phyloP scores from a whole-genome alignment of 2,888 invertebrate species.

The Platycnemis pennipes region DNA sequence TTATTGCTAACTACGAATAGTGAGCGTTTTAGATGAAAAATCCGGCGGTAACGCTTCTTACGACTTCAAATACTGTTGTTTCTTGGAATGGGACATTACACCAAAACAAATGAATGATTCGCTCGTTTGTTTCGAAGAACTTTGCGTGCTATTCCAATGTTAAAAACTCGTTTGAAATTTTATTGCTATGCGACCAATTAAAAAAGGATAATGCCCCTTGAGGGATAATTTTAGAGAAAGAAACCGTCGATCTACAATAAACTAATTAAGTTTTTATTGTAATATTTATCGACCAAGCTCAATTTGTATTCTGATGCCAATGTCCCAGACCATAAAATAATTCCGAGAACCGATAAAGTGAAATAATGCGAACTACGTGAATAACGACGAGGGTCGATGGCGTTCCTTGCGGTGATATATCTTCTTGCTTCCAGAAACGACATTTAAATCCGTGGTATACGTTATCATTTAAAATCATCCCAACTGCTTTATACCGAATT shows the following conservation, averaged over 20 bases:
- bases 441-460: neutral
- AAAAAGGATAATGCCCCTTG: neutral
- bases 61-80: neutral
- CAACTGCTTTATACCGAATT: neutral
- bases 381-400: neutral
- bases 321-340: neutral
- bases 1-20: too few relatives aligned
- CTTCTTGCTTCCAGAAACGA: neutral
- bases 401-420: neutral
- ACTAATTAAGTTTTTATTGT: constrained; percentile 6
- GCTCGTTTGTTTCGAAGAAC: neutral
- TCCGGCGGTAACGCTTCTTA: neutral
- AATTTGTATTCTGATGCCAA: constrained; percentile 28
- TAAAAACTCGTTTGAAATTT: neutral
- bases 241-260: neutral
- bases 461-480: neutral
- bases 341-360: neutral
- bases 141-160: neutral
- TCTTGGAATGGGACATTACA: neutral
- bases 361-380: neutral
- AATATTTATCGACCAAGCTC: neutral
- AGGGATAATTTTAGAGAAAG: neutral
- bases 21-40: neutral
- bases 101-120: neutral
- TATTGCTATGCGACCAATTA: neutral